A percentile compares a stretch with the other conserved stretches of the same genome.
Evolutionary conservation across 2,113 vertebrate species (phyloP).

Genomic region (Eonycteris spelaea): DNA sequence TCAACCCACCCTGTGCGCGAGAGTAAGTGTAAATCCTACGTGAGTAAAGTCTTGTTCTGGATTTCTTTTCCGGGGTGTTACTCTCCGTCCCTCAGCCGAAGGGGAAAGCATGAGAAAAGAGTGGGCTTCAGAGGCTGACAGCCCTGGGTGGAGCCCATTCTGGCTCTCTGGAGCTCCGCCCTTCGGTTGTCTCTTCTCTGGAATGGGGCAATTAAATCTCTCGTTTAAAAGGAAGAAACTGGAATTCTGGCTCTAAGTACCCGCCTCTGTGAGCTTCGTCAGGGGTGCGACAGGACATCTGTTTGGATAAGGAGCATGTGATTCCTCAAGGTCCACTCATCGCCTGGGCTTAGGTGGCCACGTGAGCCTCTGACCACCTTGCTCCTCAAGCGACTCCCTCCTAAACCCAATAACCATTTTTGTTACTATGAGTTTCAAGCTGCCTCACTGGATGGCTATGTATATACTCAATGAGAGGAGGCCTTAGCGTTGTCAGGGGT

Average conservation of each 20-base stretch:
- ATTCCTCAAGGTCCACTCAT: not conserved
- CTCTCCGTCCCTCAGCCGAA: not conserved
- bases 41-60: not conserved
- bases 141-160: accelerated
- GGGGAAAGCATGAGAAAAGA: not conserved
- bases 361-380: not conserved
- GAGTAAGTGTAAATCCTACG: not conserved
- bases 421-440: not conserved
- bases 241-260: not conserved
- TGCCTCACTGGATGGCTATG: not conserved
- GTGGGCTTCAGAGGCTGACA: not conserved
- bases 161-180: not conserved
- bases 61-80: not conserved
- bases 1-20: not conserved
- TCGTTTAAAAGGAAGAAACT: not conserved
- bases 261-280: not conserved
- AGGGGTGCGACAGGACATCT: not conserved
- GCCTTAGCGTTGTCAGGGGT: not conserved
- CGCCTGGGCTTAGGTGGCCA: accelerated
- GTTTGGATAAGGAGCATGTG: not conserved
- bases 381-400: not conserved
- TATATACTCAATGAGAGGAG: not conserved
- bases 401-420: not conserved
- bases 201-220: not conserved
- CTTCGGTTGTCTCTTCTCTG: not conserved